Evolutionary conservation across 2,113 vertebrate genomes (phyloP).

Genomic region (Rafetus swinhoei): DNA sequence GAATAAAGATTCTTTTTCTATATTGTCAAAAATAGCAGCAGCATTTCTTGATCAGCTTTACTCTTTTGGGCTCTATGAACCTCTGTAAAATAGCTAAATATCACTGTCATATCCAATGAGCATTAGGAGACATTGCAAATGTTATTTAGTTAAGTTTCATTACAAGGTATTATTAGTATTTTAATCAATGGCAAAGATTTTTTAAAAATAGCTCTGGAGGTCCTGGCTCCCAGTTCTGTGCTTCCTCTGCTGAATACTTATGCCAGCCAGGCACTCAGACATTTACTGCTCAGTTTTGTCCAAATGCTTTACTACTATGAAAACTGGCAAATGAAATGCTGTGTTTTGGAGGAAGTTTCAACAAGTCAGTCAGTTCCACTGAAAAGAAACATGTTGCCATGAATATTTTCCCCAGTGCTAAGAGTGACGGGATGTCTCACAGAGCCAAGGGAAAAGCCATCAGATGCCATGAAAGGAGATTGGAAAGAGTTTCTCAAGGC

Average conservation of each 20-base stretch:
- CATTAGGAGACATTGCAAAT: neutral
- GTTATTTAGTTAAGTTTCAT: neutral
- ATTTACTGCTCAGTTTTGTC: neutral
- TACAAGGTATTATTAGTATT: slow-evolving; percentile 1
- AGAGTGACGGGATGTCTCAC: neutral
- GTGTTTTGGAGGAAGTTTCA: neutral
- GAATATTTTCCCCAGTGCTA: neutral
- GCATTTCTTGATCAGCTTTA: neutral
- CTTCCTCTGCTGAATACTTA: neutral
- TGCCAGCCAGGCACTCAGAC: neutral
- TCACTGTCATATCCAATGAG: fast-evolving
- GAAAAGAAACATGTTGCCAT: neutral
- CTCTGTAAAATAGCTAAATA: neutral
- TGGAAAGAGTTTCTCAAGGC: neutral
- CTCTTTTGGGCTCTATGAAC: neutral
- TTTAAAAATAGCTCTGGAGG: neutral
- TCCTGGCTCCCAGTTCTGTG: neutral
- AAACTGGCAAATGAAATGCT: neutral
- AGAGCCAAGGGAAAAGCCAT: neutral
- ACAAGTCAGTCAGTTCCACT: neutral
- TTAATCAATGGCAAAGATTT: neutral
- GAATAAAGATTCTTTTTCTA: neutral
- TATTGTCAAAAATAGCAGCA: neutral
- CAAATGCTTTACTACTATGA: neutral
- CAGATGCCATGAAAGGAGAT: neutral